A percentile compares a stretch with the other conserved stretches of the same genome.
phyloP scores from a whole-genome alignment of 2,888 invertebrate genomes.

The Zelleria hepariella region DNA sequence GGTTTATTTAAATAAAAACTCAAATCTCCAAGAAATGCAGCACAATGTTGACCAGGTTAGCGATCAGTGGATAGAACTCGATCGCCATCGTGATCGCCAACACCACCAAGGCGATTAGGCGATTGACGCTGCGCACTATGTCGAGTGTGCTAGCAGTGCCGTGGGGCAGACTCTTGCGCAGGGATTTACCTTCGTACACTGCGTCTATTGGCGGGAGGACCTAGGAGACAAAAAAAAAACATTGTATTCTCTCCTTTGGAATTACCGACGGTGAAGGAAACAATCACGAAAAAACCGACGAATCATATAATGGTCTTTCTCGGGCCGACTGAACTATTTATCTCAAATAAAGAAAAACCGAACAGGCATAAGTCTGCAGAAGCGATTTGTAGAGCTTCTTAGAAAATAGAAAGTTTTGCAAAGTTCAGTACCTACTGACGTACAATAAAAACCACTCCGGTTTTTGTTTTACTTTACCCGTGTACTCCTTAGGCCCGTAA shows the following conservation, averaged over 20 bases:
- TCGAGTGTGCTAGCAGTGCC: slow-evolving; percentile 25
- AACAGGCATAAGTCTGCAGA: no score
- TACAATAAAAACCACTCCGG: no score
- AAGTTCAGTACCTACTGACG: no score
- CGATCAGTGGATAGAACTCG: slow-evolving; percentile 45
- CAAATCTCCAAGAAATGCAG: background rate
- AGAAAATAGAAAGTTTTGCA: no score
- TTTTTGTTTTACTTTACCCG: no score
- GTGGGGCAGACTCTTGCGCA: slow-evolving; percentile 36
- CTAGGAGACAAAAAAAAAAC: slow-evolving; percentile 24
- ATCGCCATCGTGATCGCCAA: slow-evolving; percentile 31
- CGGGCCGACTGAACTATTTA: no score
- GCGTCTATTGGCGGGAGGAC: slow-evolving; percentile 41
- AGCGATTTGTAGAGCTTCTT: no score
- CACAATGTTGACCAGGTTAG: slow-evolving; percentile 18
- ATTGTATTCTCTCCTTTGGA: background rate
- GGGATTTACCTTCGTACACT: slow-evolving; percentile 29
- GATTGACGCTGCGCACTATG: slow-evolving; percentile 34
- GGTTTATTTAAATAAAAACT: background rate
- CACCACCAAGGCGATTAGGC: slow-evolving; percentile 32
- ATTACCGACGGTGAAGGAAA: no score
- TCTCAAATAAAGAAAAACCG: no score
- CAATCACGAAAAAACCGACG: no score
- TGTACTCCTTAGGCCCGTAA: no score
- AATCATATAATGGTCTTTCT: no score